Evolutionary conservation across 2,888 invertebrate species (phyloP).

Genomic region (Euzophera pinguis): DNA sequence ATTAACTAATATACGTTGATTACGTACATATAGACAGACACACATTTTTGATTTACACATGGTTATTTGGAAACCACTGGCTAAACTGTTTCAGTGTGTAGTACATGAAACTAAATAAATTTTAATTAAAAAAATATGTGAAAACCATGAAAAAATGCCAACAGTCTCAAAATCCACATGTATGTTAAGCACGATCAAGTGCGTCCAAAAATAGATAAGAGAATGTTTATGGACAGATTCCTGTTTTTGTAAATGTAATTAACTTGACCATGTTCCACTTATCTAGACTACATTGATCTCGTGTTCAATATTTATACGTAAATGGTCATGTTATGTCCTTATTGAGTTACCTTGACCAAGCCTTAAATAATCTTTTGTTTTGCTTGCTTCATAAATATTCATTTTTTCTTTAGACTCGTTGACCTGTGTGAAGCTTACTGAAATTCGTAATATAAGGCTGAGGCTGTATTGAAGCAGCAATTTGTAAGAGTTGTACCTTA

Average conservation of each 20-base stretch:
- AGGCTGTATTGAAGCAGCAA: not conserved
- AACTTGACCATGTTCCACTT: constrained; percentile 11
- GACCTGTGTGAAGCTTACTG: not conserved
- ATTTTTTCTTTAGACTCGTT: not conserved
- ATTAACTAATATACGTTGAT: too few relatives aligned
- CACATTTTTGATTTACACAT: too few relatives aligned
- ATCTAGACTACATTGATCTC: not conserved
- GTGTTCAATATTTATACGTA: constrained; percentile 2
- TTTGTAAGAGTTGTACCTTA: too few relatives aligned
- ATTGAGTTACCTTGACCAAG: not conserved
- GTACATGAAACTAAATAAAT: too few relatives aligned
- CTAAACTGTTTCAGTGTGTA: too few relatives aligned
- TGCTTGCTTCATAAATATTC: constrained; percentile 2
- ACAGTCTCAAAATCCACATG: too few relatives aligned
- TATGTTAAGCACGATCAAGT: too few relatives aligned
- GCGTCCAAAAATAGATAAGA: not conserved
- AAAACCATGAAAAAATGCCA: too few relatives aligned
- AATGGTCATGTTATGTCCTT: constrained; percentile 5
- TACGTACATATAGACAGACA: too few relatives aligned
- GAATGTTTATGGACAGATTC: not conserved
- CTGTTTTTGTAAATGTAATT: constrained; percentile 5
- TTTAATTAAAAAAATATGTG: too few relatives aligned
- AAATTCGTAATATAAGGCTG: not conserved
- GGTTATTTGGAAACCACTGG: too few relatives aligned
- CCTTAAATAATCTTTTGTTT: constrained; percentile 8